A percentile compares a stretch with the other conserved stretches of the same genome.
These are phyloP conservation scores for Amphiduros pacificus DNA, from an alignment of 2,888 invertebrate species.

Conservation along the genomic window DNA sequence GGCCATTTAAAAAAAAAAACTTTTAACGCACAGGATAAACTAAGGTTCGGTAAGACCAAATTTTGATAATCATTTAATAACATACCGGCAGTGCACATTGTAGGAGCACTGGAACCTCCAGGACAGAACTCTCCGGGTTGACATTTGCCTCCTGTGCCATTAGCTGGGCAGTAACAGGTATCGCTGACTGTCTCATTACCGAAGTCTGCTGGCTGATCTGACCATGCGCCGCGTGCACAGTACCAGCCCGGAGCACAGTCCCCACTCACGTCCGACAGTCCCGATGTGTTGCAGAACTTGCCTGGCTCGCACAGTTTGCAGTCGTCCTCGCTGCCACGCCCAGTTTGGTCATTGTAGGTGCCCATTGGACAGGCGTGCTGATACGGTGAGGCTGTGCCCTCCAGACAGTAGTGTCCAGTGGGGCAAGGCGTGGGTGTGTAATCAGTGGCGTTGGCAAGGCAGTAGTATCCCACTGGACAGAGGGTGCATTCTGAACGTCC, in stretches of 20 bases:
- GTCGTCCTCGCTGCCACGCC: constrained; percentile 32
- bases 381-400: constrained; percentile 35
- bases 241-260: constrained; percentile 52
- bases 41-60: too few species aligned
- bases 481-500: constrained; percentile 21
- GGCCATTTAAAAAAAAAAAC: too few species aligned
- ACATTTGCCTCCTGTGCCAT: constrained; percentile 52
- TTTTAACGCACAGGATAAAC: too few species aligned
- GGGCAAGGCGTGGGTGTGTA: constrained; percentile 35
- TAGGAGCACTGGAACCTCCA: constrained; percentile 45
- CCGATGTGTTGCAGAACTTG: constrained; percentile 42
- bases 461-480: constrained; percentile 47
- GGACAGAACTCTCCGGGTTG: constrained; percentile 50
- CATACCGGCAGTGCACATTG: constrained; percentile 32
- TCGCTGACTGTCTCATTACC: constrained; percentile 39
- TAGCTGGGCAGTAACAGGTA: constrained; percentile 44
- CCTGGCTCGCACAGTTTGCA: constrained; percentile 52
- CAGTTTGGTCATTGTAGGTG: constrained; percentile 43
- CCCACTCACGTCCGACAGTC: constrained; percentile 37
- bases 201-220: constrained; percentile 42
- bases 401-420: constrained; percentile 48
- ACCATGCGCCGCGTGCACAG: constrained; percentile 51
- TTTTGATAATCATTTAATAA: neutral
- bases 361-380: constrained; percentile 49
- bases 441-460: constrained; percentile 38